These are phyloP conservation scores for Papilio polytes DNA, from an alignment of 1,140 invertebrate genomes.

Conservation along the genomic window DNA sequence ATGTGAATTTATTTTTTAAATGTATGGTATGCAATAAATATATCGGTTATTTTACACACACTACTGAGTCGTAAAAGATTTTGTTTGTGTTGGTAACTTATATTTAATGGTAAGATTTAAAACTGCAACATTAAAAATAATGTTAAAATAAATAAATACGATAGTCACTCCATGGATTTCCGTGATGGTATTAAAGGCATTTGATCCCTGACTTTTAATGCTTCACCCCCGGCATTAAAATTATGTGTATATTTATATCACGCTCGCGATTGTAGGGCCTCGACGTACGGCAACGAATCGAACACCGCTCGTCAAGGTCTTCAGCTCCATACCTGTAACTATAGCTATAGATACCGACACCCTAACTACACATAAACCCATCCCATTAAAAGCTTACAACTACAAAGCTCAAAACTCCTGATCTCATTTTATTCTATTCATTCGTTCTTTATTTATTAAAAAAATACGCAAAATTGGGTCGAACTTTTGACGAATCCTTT, in stretches of 20 bases:
- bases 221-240: conserved; percentile 83
- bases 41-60: too few species aligned
- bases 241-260: conserved; percentile 84
- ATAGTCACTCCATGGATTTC: conserved; percentile 61
- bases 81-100: too few species aligned
- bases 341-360: conserved; percentile 29
- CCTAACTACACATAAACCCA: background rate
- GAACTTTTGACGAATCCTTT: conserved; percentile 48
- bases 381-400: background rate
- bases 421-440: background rate
- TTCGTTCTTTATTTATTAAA: background rate
- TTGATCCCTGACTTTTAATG: conserved; percentile 84
- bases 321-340: conserved; percentile 53
- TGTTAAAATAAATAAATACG: conserved; percentile 29
- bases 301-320: conserved; percentile 74
- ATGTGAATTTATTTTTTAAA: too few species aligned
- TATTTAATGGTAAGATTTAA: background rate
- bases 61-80: too few species aligned
- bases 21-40: too few species aligned
- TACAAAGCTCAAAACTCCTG: background rate
- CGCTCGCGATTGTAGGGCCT: conserved; percentile 82
- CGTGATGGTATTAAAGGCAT: conserved; percentile 77
- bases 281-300: conserved; percentile 64
- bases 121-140: conserved; percentile 35
- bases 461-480: background rate